phyloP scores from a whole-genome alignment of 2,797 vertebrate genomes.

The Pogoniulus pusillus region DNA sequence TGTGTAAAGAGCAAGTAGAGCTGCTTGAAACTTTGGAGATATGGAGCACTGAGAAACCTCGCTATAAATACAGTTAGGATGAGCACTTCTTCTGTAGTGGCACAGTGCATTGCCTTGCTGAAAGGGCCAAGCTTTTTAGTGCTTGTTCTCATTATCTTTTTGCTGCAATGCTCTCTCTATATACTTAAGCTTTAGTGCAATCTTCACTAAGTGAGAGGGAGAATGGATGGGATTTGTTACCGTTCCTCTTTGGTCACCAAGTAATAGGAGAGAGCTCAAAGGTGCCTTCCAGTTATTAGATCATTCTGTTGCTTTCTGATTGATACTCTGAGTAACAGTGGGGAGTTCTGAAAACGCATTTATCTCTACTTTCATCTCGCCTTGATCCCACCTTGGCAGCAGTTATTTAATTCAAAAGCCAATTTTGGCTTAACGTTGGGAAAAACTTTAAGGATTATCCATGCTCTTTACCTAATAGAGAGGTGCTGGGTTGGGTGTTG shows the following conservation, averaged over 20 bases:
- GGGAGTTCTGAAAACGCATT: neutral
- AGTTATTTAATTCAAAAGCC: constrained; percentile 1
- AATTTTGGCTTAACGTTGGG: neutral
- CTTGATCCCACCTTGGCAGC: neutral
- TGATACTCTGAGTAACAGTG: neutral
- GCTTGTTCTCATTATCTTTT: neutral
- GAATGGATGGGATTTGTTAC: neutral
- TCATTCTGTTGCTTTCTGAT: neutral
- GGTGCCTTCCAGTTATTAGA: neutral
- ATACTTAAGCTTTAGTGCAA: neutral
- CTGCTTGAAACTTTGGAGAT: neutral
- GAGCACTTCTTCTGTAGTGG: neutral
- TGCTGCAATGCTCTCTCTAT: neutral
- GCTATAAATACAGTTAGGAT: neutral
- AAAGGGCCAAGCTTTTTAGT: neutral
- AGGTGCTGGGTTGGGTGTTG: neutral
- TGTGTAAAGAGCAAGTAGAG: neutral
- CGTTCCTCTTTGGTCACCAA: neutral
- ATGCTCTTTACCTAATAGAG: neutral
- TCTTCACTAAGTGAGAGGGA: neutral
- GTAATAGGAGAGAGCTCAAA: neutral
- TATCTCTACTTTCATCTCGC: neutral
- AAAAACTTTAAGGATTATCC: neutral
- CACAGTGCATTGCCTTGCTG: neutral
- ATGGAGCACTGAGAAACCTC: neutral